phyloP scores from a whole-genome alignment of 2,888 invertebrate genomes.

The Tenthredo amoena region DNA sequence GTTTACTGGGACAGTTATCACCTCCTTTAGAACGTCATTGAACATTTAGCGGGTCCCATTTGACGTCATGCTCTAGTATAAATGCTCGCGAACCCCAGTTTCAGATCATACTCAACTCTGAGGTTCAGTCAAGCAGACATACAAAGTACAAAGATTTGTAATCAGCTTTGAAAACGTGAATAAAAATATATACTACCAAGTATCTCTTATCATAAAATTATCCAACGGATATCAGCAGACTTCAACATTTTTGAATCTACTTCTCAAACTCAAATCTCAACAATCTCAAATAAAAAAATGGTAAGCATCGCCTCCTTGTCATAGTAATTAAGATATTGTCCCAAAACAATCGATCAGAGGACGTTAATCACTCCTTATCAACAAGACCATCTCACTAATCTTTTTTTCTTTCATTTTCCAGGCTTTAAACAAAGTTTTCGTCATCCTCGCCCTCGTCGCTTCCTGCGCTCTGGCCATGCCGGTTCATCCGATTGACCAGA shows the following conservation, averaged over 20 bases:
- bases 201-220: not conserved
- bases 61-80: constrained; percentile 75
- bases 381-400: not conserved
- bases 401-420: constrained; percentile 2
- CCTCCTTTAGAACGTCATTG: constrained; percentile 69
- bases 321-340: not conserved
- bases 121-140: constrained; percentile 54
- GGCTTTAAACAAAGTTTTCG: constrained; percentile 47
- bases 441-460: constrained; percentile 38
- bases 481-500: constrained; percentile 19
- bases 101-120: constrained; percentile 61
- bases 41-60: constrained; percentile 74
- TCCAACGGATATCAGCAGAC: constrained; percentile 47
- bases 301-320: constrained; percentile 14
- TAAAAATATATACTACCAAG: not conserved
- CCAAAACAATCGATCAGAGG: not conserved
- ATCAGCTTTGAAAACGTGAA: not conserved
- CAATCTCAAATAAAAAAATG: constrained; percentile 28
- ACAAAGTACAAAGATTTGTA: not conserved
- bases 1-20: constrained; percentile 75
- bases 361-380: not conserved
- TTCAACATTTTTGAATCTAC: constrained; percentile 50
- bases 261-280: constrained; percentile 26
- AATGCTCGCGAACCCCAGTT: constrained; percentile 64
- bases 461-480: constrained; percentile 45